These are phyloP conservation scores for Elmis aenea DNA, from an alignment of 2,888 invertebrate species.

Conservation along the genomic window DNA sequence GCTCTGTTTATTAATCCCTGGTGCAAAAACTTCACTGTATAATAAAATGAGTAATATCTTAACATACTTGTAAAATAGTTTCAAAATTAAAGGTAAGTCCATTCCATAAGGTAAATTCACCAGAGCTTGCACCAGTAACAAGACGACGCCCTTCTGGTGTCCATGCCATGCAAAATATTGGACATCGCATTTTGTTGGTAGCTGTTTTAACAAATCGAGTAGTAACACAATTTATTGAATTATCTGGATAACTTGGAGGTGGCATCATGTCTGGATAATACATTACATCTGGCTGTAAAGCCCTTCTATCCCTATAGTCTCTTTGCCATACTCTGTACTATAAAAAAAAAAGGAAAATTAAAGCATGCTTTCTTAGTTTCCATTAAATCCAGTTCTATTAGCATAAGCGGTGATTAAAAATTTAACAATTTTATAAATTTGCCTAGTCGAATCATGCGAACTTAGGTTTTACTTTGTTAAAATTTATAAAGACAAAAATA, in stretches of 20 bases:
- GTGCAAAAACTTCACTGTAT: no score
- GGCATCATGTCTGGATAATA: constrained; percentile 92
- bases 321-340: constrained; percentile 93
- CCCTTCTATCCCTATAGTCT: constrained; percentile 82
- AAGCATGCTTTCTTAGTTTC: no score
- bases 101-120: constrained; percentile 99
- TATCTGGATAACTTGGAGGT: constrained; percentile 89
- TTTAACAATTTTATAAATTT: no score
- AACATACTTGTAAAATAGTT: constrained; percentile 94
- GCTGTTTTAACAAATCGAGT: constrained; percentile 97
- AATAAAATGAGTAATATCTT: no score
- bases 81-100: constrained; percentile 99
- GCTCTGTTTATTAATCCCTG: no score
- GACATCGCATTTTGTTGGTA: constrained; percentile 99
- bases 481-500: no score
- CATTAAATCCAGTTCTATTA: no score
- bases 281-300: constrained; percentile 91
- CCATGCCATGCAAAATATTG: constrained; percentile 98
- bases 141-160: constrained; percentile 97
- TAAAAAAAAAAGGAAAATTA: constrained; percentile 22
- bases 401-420: no score
- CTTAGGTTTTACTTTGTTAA: no score
- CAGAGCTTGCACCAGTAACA: constrained; percentile 97
- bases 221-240: constrained; percentile 94
- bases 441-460: no score